Evolutionary conservation across 53 echinoderm and acorn worm genomes (phyloP).

Genomic region (Henricia sp.): DNA sequence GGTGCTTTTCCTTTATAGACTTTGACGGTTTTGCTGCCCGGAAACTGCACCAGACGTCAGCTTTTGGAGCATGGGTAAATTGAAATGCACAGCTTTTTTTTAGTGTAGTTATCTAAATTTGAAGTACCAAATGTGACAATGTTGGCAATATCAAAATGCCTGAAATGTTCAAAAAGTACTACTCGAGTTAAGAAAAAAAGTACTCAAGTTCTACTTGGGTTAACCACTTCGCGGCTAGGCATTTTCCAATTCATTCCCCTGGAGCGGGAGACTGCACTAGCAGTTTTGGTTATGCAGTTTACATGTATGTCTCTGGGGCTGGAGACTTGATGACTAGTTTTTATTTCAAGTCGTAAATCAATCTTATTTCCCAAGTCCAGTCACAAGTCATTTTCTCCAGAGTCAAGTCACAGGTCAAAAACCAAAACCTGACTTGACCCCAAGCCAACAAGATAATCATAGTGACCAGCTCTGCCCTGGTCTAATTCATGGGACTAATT

Average conservation of each 20-base stretch:
- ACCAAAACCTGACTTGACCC: too few relatives aligned
- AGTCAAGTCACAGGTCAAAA: too few relatives aligned
- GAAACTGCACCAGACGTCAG: conserved; percentile 87
- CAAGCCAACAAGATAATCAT: too few relatives aligned
- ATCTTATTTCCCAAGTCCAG: too few relatives aligned
- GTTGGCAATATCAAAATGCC: background rate
- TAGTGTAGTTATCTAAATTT: too few relatives aligned
- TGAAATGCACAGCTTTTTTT: background rate
- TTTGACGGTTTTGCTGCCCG: conserved; percentile 86
- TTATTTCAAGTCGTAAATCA: too few relatives aligned
- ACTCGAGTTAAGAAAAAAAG: background rate
- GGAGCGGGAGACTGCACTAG: too few relatives aligned
- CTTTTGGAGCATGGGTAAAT: conserved; percentile 98
- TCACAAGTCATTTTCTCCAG: too few relatives aligned
- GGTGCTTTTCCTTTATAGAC: conserved; percentile 49
- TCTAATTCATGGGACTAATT: too few relatives aligned
- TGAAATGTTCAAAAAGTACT: background rate
- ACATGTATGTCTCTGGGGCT: background rate
- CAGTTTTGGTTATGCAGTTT: background rate
- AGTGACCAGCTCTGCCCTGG: too few relatives aligned
- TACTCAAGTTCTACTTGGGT: background rate
- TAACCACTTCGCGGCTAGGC: background rate
- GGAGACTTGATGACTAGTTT: too few relatives aligned
- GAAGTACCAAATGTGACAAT: background rate
- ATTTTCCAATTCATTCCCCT: too few relatives aligned